Conservation (phyloP, 2,888 invertebrate genomes). For the Pherbina coryleti region DNA sequence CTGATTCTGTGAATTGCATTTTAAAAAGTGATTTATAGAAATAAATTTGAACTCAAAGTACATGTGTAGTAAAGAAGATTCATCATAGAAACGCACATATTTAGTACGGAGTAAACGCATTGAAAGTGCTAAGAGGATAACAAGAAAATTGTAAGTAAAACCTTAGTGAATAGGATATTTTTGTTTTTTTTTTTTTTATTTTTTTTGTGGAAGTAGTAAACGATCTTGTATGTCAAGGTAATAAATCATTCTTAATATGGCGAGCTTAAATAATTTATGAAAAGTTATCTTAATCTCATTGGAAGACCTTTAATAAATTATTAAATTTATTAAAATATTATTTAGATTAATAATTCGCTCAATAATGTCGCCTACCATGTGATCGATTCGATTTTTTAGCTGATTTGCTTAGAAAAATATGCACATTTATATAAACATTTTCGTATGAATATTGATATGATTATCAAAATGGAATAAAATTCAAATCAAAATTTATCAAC, state of each 20-base stretch:
- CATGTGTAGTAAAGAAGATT: no score
- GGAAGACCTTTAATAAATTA: neutral
- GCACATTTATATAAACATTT: constrained; percentile 25
- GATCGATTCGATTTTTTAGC: neutral
- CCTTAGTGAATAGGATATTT: no score
- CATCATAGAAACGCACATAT: no score
- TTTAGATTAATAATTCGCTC: neutral
- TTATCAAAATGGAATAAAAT: constrained; percentile 10
- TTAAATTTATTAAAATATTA: neutral
- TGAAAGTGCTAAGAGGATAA: neutral
- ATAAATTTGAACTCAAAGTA: no score
- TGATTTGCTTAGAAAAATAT: neutral
- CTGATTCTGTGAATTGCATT: no score
- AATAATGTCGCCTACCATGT: neutral
- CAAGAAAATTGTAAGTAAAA: neutral
- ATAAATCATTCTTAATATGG: neutral
- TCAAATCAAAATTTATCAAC: constrained; percentile 60
- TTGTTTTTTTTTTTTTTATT: no score
- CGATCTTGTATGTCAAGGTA: no score
- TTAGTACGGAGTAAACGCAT: no score
- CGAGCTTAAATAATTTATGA: neutral
- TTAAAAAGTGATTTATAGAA: no score
- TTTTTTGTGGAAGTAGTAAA: neutral
- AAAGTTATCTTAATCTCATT: neutral
- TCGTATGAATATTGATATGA: neutral